phyloP scores from a whole-genome alignment of 2,113 vertebrate genomes.

The Haemorhous mexicanus region DNA sequence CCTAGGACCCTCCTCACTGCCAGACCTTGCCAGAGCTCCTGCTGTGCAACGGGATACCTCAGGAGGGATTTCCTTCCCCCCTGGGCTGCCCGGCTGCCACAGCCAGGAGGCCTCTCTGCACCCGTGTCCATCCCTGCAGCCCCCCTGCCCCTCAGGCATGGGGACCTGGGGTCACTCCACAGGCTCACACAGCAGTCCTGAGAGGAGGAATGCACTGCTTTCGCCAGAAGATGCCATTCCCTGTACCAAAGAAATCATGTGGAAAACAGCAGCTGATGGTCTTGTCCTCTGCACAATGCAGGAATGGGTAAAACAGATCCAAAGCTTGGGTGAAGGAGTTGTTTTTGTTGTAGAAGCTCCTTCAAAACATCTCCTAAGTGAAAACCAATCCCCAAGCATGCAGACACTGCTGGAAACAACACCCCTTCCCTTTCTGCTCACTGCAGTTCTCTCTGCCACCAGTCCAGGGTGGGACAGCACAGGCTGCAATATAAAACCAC shows the following conservation, averaged over 20 bases:
- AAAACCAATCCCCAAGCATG: conserved; percentile 21
- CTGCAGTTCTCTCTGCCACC: neutral
- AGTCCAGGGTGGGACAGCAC: neutral
- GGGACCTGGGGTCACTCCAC: fast-evolving
- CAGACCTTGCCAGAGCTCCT: neutral
- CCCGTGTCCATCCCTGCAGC: neutral
- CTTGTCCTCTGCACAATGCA: neutral
- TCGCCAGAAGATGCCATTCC: neutral
- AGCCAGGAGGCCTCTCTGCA: neutral
- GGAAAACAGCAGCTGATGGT: conserved; percentile 7
- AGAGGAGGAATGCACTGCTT: neutral
- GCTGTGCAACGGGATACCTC: neutral
- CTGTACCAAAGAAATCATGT: neutral
- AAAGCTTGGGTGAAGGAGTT: neutral
- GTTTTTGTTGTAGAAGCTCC: conserved; percentile 27
- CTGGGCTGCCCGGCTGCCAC: neutral
- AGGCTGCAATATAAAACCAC: neutral
- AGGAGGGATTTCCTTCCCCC: too few species aligned
- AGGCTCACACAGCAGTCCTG: neutral
- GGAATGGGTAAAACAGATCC: conserved; percentile 47
- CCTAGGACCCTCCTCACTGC: neutral
- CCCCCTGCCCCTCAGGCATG: fast-evolving
- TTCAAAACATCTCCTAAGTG: neutral
- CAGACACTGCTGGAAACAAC: neutral
- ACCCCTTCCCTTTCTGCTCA: neutral